Percentiles rank a stretch among this genome's conserved stretches.
Conservation (phyloP, 2,113 vertebrate species). For the Mesembrinibis cayennensis region DNA sequence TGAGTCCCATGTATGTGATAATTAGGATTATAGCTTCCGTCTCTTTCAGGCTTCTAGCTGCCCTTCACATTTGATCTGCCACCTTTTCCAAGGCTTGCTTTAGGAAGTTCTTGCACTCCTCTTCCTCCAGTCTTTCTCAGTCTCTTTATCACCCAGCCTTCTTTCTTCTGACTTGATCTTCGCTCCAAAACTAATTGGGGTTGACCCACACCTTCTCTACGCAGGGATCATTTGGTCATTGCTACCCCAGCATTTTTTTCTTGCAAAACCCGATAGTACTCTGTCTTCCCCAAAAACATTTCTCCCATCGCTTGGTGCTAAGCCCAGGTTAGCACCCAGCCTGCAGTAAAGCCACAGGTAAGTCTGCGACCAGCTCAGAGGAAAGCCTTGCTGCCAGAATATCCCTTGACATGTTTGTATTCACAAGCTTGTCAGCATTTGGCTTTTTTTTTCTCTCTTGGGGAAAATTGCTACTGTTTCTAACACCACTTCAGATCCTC, state of each 20-base stretch:
- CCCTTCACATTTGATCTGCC: too few relatives aligned
- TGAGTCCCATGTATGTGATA: too few relatives aligned
- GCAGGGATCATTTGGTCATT: rapidly evolving
- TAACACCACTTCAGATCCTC: not conserved
- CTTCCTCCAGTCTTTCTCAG: not conserved
- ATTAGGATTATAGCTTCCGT: not conserved
- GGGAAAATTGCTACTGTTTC: not conserved
- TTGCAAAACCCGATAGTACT: not conserved
- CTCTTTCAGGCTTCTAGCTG: not conserved
- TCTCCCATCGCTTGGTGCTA: rapidly evolving
- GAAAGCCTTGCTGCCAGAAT: not conserved
- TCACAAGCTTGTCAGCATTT: constrained; percentile 11
- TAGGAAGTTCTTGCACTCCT: not conserved
- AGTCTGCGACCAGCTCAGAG: not conserved
- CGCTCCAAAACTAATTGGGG: not conserved
- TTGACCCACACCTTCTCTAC: too few relatives aligned
- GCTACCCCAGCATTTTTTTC: not conserved
- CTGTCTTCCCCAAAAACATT: rapidly evolving
- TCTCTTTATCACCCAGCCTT: not conserved
- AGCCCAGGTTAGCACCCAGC: not conserved
- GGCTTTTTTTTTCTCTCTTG: not conserved
- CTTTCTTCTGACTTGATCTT: not conserved
- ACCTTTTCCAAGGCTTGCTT: not conserved
- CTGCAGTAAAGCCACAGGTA: not conserved
- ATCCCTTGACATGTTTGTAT: not conserved